Percentiles rank a stretch among this genome's conserved stretches.
phyloP scores from a whole-genome alignment of 2,113 vertebrate species.

The Pluvialis apricaria region DNA sequence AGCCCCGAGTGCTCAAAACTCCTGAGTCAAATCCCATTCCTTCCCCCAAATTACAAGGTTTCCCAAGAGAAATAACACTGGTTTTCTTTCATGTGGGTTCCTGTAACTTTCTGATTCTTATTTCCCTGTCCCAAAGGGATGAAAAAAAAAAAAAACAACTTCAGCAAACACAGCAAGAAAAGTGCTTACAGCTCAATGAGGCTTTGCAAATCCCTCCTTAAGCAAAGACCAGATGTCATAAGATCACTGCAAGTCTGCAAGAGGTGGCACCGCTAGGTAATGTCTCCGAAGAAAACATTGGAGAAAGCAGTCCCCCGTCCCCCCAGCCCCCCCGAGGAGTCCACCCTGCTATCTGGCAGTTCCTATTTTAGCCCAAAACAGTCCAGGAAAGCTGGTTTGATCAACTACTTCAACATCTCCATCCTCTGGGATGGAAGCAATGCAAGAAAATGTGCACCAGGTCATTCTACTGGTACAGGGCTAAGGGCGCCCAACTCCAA shows the following conservation, averaged over 20 bases:
- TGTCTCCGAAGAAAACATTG: neutral
- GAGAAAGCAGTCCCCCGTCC: neutral
- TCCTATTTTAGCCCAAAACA: neutral
- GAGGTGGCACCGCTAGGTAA: neutral
- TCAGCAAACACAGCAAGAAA: conserved; percentile 36
- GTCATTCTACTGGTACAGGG: neutral
- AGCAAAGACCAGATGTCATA: conserved; percentile 1
- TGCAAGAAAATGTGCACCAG: fast-evolving
- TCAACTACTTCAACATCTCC: neutral
- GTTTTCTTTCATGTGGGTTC: conserved; percentile 25
- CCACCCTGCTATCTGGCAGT: neutral
- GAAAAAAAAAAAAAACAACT: neutral
- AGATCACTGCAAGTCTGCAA: neutral
- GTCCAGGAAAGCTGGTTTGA: neutral
- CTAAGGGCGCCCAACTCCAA: neutral
- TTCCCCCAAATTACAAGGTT: neutral
- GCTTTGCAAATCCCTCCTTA: neutral
- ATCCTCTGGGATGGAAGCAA: neutral
- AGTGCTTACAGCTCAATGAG: neutral
- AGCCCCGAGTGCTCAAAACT: neutral
- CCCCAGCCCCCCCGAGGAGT: neutral
- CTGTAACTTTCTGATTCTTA: neutral
- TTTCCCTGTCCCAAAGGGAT: neutral
- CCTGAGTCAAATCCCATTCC: conserved; percentile 5
- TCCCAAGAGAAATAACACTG: conserved; percentile 24